Evolutionary conservation across 2,797 vertebrate species (phyloP).

Genomic region (Chlorospingus flavigularis): DNA sequence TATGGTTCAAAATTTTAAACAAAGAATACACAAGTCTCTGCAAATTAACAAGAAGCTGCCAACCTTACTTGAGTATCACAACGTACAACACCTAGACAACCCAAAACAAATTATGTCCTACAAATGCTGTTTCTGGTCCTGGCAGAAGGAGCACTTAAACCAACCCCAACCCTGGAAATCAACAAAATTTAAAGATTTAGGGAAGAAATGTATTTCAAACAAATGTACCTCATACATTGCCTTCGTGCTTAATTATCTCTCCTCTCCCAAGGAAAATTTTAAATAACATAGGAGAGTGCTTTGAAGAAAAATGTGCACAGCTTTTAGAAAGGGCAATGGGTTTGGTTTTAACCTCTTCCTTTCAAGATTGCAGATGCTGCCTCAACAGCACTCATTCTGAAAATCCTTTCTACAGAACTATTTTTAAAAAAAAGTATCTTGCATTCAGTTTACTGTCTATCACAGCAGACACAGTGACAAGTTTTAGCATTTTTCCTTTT

Average conservation of each 20-base stretch:
- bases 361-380: not conserved
- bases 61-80: not conserved
- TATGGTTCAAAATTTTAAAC: not conserved
- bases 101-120: not conserved
- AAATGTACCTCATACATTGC: not conserved
- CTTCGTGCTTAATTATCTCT: not conserved
- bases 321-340: not conserved
- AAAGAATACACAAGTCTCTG: not conserved
- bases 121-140: not conserved
- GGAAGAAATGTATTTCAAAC: not conserved
- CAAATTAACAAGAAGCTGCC: not conserved
- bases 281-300: not conserved
- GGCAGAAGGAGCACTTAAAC: not conserved
- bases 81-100: not conserved
- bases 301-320: not conserved
- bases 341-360: not conserved
- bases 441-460: not conserved
- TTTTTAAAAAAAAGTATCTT: not conserved
- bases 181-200: not conserved
- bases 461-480: not conserved
- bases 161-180: not conserved
- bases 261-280: not conserved
- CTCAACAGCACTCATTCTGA: not conserved
- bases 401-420: not conserved
- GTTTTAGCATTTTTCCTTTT: not conserved